Evolutionary conservation across 37 sponge, comb jelly and placozoan genomes (phyloP).

Genomic region (Hormiphora californensis): DNA sequence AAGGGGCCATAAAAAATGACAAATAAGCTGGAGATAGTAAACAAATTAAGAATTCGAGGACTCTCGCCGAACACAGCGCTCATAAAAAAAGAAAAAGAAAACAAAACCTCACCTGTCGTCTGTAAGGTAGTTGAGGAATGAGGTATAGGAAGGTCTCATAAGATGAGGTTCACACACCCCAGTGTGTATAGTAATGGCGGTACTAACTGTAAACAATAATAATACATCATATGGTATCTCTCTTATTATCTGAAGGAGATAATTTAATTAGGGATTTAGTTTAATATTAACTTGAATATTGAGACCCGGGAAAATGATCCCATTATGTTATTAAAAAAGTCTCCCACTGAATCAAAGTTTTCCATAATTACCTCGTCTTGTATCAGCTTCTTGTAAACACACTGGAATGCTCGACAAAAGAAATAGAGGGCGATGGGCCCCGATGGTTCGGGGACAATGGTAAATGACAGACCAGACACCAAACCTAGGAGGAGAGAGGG

Average conservation of each 20-base stretch:
- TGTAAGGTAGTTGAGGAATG: slow-evolving; percentile 5
- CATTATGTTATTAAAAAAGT: no score
- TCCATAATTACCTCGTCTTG: background rate
- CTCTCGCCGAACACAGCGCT: background rate
- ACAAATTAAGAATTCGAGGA: background rate
- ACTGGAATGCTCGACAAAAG: background rate
- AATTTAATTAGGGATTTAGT: no score
- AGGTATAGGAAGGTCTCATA: background rate
- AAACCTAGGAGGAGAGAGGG: background rate
- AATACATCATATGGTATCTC: background rate
- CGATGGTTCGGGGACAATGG: background rate
- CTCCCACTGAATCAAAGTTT: no score
- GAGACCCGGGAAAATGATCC: no score
- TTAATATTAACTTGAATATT: no score
- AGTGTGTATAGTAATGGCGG: slow-evolving; percentile 13
- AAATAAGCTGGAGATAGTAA: no score
- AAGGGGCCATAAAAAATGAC: no score
- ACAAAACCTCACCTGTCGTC: background rate
- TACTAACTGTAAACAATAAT: background rate
- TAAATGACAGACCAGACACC: background rate
- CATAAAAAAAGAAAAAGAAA: background rate
- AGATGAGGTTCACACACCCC: background rate
- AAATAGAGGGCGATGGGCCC: background rate
- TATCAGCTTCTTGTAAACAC: slow-evolving; percentile 19
- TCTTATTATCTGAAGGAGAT: background rate